A percentile compares a stretch with the other conserved stretches of the same genome.
phyloP scores from a whole-genome alignment of 2,113 vertebrate genomes.

The Dinomys branickii region DNA sequence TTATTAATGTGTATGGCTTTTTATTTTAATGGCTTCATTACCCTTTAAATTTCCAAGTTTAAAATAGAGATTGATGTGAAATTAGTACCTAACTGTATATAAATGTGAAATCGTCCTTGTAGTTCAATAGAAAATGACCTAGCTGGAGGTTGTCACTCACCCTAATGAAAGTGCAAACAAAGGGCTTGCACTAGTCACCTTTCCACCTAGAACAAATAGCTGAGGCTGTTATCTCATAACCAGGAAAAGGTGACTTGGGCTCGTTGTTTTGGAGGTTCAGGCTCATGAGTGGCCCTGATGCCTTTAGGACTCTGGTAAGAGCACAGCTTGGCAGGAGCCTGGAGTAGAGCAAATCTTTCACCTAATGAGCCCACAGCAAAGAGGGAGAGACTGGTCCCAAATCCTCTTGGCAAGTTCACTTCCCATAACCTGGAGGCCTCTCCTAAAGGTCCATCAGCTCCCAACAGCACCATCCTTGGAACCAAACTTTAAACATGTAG shows the following conservation, averaged over 20 bases:
- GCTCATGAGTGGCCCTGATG: not conserved
- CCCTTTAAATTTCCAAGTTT: slow-evolving; percentile 46
- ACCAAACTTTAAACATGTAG: not conserved
- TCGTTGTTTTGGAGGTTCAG: not conserved
- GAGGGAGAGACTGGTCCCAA: not conserved
- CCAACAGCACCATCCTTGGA: not conserved
- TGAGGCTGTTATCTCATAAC: not conserved
- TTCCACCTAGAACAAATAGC: not conserved
- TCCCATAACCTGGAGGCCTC: not conserved
- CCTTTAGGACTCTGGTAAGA: not conserved
- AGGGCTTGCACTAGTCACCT: not conserved
- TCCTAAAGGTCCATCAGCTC: not conserved
- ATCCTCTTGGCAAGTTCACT: not conserved
- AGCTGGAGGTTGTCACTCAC: not conserved
- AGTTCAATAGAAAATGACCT: not conserved
- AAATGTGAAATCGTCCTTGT: not conserved
- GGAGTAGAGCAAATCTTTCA: not conserved
- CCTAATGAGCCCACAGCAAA: not conserved
- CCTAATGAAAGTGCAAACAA: not conserved
- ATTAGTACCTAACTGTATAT: not conserved
- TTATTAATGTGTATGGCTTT: slow-evolving; percentile 2
- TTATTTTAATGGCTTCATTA: slow-evolving; percentile 10
- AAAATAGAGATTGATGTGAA: not conserved
- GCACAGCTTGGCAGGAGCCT: not conserved
- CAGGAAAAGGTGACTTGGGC: not conserved